phyloP scores from a whole-genome alignment of 2,797 vertebrate species.

The Sebastes matsubarae region DNA sequence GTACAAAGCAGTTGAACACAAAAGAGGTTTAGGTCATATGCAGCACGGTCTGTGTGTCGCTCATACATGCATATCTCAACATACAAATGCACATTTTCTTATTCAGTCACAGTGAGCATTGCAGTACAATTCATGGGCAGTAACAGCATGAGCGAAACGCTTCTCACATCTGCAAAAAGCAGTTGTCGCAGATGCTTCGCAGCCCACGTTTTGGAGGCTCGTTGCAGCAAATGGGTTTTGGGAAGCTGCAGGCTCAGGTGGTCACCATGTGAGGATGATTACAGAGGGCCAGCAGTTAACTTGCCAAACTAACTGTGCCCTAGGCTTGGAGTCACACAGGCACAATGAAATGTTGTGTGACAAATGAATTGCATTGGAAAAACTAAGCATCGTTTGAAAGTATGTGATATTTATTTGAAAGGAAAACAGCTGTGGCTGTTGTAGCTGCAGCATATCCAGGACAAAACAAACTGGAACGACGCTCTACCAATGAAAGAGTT shows the following conservation, averaged over 20 bases:
- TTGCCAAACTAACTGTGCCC: slow-evolving; percentile 32
- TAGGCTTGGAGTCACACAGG: slow-evolving; percentile 20
- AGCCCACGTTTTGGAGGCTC: slow-evolving; percentile 12
- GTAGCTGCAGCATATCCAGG: neutral
- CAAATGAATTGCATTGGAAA: slow-evolving; percentile 28
- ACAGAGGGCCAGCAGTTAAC: slow-evolving; percentile 18
- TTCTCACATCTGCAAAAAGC: slow-evolving; percentile 10
- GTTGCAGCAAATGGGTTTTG: slow-evolving; percentile 32
- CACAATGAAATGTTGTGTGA: slow-evolving; percentile 27
- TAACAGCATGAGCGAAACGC: slow-evolving; percentile 2
- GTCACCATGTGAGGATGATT: slow-evolving; percentile 56
- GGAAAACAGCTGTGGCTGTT: slow-evolving; percentile 12
- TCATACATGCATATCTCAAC: neutral
- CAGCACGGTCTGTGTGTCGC: neutral
- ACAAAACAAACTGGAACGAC: neutral
- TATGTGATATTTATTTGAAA: neutral
- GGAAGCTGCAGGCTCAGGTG: slow-evolving; percentile 60
- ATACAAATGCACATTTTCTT: neutral
- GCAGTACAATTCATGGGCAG: neutral
- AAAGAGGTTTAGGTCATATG: neutral
- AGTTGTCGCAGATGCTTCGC: slow-evolving; percentile 26
- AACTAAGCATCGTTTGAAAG: slow-evolving; percentile 14
- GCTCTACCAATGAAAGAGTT: neutral
- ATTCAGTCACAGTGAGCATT: neutral
- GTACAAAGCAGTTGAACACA: slow-evolving; percentile 5